Conservation (phyloP, 2,888 invertebrate genomes). For the Apamea sordens region DNA sequence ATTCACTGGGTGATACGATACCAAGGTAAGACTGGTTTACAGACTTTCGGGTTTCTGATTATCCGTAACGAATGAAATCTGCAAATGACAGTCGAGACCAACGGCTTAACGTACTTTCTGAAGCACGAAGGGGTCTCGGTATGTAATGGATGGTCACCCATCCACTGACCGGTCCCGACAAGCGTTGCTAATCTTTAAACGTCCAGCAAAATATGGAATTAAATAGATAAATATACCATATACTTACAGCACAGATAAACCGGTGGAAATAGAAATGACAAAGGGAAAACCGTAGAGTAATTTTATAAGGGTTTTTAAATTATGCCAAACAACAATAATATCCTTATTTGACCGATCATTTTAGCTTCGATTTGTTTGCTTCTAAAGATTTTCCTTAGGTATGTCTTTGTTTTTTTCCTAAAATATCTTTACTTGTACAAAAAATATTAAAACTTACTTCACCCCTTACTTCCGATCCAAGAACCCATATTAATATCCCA, state of each 20-base stretch:
- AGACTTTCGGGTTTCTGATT: not conserved
- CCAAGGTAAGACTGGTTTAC: not conserved
- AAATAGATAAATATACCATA: not conserved
- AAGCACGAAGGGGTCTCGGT: not conserved
- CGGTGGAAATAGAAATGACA: not conserved
- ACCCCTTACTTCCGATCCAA: not conserved
- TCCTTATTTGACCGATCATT: not conserved
- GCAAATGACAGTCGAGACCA: not conserved
- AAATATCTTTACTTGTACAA: not conserved
- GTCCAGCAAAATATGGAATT: not conserved
- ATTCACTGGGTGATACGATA: not conserved
- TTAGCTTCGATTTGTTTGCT: not conserved
- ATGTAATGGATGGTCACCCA: not conserved
- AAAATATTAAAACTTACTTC: not conserved
- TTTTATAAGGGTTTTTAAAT: not conserved
- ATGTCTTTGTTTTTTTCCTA: not conserved
- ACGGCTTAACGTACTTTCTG: not conserved
- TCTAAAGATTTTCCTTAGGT: not conserved
- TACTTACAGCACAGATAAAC: not conserved
- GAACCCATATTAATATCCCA: constrained; percentile 25
- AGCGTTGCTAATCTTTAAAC: not conserved
- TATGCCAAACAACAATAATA: too few species aligned
- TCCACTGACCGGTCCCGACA: not conserved
- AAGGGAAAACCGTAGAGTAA: not conserved
- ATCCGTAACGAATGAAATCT: not conserved